Evolutionary conservation across 2,888 invertebrate species (phyloP).

Genomic region (Cataglyphis cursor): DNA sequence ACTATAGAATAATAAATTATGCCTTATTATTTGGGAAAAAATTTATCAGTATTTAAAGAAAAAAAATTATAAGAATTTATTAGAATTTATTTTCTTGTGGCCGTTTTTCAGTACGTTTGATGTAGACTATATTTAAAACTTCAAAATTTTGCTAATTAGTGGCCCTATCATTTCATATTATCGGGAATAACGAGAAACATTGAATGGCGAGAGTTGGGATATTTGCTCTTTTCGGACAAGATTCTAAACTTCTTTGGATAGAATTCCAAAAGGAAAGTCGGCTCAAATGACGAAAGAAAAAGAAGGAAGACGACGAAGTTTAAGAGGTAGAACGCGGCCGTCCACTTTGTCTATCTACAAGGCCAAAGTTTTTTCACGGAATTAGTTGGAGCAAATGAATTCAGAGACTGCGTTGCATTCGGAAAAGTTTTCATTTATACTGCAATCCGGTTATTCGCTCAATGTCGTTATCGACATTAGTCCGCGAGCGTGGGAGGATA

Average conservation of each 20-base stretch:
- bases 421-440: slow-evolving; percentile 57
- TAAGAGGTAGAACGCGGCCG: slow-evolving; percentile 19
- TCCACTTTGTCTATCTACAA: slow-evolving; percentile 30
- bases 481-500: slow-evolving; percentile 30
- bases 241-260: slow-evolving; percentile 53
- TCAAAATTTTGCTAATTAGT: slow-evolving; percentile 17
- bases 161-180: slow-evolving; percentile 32
- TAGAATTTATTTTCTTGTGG: not conserved
- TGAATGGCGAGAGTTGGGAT: slow-evolving; percentile 24
- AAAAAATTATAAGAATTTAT: not conserved
- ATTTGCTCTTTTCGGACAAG: slow-evolving; percentile 11
- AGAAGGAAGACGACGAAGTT: not conserved
- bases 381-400: slow-evolving; percentile 62
- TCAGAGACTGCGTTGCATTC: slow-evolving; percentile 44
- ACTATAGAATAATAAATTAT: not conserved
- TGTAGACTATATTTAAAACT: slow-evolving; percentile 22
- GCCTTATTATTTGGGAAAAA: not conserved
- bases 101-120: not conserved
- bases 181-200: slow-evolving; percentile 43
- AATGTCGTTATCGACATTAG: slow-evolving; percentile 46
- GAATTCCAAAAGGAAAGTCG: slow-evolving; percentile 45
- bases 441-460: slow-evolving; percentile 19
- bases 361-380: slow-evolving; percentile 50
- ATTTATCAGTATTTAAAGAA: not conserved
- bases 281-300: slow-evolving; percentile 37